Conservation (phyloP, 2,888 invertebrate species). For the Anticlea derivata region DNA sequence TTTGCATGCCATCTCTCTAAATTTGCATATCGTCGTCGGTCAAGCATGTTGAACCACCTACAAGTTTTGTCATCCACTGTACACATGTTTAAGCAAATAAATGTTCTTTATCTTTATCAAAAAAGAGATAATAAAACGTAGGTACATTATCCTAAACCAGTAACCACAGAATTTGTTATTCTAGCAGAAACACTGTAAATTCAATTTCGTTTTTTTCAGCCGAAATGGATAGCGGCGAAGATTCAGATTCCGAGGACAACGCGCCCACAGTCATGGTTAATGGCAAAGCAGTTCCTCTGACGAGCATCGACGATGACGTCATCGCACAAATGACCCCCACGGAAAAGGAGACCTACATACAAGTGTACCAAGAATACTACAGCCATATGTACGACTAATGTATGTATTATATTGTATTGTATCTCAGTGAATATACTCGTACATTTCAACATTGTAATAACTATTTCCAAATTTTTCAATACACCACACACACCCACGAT, state of each 20-base stretch:
- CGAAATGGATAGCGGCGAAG: slow-evolving; percentile 88
- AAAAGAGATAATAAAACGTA: too few species aligned
- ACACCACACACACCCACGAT: neutral
- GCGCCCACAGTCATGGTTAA: slow-evolving; percentile 93
- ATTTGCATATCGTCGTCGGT: too few species aligned
- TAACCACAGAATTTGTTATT: too few species aligned
- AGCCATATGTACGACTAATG: slow-evolving; percentile 92
- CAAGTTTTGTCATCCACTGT: too few species aligned
- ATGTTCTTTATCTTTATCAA: too few species aligned
- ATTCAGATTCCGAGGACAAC: slow-evolving; percentile 90
- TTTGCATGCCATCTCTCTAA: too few species aligned
- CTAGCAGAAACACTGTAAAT: too few species aligned
- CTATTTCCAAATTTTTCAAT: slow-evolving; percentile 7
- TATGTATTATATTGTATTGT: slow-evolving; percentile 31
- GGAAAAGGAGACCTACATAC: slow-evolving; percentile 97
- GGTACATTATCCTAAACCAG: too few species aligned
- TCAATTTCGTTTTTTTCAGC: slow-evolving; percentile 63
- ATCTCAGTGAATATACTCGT: slow-evolving; percentile 17
- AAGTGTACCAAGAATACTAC: slow-evolving; percentile 96
- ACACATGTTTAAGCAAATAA: too few species aligned
- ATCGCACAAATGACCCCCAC: slow-evolving; percentile 95
- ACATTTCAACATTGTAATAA: slow-evolving; percentile 1
- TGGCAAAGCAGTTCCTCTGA: slow-evolving; percentile 90
- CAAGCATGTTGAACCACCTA: too few species aligned
- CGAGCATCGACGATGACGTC: slow-evolving; percentile 93